Evolutionary conservation across 1,140 invertebrate genomes (phyloP).

Genomic region (Sycophaga agraensis): DNA sequence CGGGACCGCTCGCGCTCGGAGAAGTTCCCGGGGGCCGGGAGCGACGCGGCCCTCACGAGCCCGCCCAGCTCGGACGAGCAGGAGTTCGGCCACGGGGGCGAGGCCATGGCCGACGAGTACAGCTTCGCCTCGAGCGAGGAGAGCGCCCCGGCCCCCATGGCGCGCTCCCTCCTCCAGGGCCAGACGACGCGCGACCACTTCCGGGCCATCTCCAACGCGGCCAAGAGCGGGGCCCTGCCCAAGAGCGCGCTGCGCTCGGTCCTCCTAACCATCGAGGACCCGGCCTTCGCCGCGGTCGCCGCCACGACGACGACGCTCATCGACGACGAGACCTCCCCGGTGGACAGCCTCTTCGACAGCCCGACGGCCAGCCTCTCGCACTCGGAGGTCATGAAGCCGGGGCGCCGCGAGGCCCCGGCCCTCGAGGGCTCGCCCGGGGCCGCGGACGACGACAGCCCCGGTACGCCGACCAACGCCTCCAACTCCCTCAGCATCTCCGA

Average conservation of each 20-base stretch:
- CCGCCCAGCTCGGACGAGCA: constrained; percentile 56
- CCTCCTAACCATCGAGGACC: constrained; percentile 68
- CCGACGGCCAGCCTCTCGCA: constrained; percentile 61
- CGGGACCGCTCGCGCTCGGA: constrained; percentile 55
- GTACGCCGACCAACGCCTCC: constrained; percentile 75
- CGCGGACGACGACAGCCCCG: constrained; percentile 62
- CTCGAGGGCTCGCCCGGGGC: constrained; percentile 54
- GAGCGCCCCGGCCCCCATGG: not conserved
- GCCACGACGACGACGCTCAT: constrained; percentile 68
- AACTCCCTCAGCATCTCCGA: constrained; percentile 74
- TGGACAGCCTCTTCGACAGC: constrained; percentile 73
- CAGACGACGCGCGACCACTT: constrained; percentile 41
- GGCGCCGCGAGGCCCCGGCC: constrained; percentile 46
- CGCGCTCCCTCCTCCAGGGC: constrained; percentile 43
- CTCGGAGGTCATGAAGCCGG: constrained; percentile 42
- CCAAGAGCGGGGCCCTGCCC: constrained; percentile 42
- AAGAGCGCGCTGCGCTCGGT: constrained; percentile 51
- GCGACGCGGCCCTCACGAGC: constrained; percentile 32
- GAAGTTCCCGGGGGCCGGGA: constrained; percentile 36
- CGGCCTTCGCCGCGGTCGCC: constrained; percentile 74
- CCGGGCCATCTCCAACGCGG: constrained; percentile 37
- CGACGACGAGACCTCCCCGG: constrained; percentile 78
- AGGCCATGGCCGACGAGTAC: constrained; percentile 68
- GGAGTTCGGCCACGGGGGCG: constrained; percentile 61
- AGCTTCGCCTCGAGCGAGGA: constrained; percentile 63